Percentiles rank a stretch among this genome's conserved stretches.
Conservation (phyloP, 1,140 invertebrate genomes). For the Hermetia illucens region DNA sequence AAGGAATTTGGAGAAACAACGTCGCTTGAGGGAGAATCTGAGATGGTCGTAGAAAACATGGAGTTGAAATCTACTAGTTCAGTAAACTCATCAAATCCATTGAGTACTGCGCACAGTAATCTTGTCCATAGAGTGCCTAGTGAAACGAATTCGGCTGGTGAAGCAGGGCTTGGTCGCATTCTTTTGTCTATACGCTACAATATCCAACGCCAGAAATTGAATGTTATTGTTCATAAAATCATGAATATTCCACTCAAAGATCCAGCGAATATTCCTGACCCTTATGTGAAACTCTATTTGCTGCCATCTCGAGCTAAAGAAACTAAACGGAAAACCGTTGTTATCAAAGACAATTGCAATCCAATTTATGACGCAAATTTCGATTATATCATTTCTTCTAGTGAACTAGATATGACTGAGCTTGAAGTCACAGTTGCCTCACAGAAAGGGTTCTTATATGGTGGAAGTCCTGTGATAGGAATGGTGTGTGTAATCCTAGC, state of each 20-base stretch:
- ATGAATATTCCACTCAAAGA: conserved; percentile 80
- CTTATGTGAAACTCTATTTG: conserved; percentile 87
- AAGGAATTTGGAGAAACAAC: too few relatives aligned
- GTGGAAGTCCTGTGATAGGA: conserved; percentile 65
- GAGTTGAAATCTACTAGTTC: too few relatives aligned
- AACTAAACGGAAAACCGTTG: conserved; percentile 78
- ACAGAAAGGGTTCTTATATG: conserved; percentile 62
- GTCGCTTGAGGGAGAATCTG: too few relatives aligned
- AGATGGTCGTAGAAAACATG: too few relatives aligned
- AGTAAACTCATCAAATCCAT: too few relatives aligned
- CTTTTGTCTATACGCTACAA: conserved; percentile 79
- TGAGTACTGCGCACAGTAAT: too few relatives aligned
- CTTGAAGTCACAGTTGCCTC: conserved; percentile 71
- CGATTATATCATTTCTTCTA: conserved; percentile 65
- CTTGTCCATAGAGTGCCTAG: conserved; percentile 35
- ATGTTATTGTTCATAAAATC: conserved; percentile 76
- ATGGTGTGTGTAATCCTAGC: conserved; percentile 37
- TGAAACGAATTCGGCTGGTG: conserved; percentile 43
- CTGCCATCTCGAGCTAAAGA: conserved; percentile 76
- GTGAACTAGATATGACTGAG: conserved; percentile 53
- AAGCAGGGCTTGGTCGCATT: conserved; percentile 59
- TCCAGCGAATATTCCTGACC: conserved; percentile 78
- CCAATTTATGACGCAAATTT: conserved; percentile 84
- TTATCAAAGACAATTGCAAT: conserved; percentile 79
- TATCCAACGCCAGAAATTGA: conserved; percentile 60